phyloP scores from a whole-genome alignment of 2,113 vertebrate species.

The Silurus glanis region DNA sequence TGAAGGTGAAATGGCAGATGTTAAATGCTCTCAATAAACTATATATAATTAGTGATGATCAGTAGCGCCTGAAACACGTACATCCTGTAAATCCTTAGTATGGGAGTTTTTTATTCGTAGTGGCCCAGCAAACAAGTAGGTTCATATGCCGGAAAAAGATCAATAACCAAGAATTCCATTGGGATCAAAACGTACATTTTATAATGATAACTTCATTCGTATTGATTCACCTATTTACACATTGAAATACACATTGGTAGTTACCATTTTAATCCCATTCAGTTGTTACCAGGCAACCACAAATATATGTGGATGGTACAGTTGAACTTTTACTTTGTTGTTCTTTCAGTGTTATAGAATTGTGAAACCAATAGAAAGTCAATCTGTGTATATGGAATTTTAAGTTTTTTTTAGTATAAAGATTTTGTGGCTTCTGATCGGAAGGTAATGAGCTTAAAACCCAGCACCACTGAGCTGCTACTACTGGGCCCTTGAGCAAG shows the following conservation, averaged over 20 bases:
- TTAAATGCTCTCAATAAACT: not conserved
- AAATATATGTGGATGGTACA: not conserved
- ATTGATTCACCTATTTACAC: not conserved
- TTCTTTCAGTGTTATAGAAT: not conserved
- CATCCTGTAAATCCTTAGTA: not conserved
- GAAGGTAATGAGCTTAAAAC: no score
- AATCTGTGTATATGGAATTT: not conserved
- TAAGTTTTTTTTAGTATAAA: not conserved
- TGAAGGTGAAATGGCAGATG: not conserved
- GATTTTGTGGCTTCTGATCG: not conserved
- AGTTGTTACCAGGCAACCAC: not conserved
- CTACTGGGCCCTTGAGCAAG: no score
- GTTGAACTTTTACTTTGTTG: not conserved
- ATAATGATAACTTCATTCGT: not conserved
- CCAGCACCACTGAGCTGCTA: no score
- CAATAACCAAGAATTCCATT: not conserved
- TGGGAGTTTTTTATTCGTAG: not conserved
- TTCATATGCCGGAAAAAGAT: not conserved
- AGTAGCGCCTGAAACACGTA: not conserved
- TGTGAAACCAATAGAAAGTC: not conserved
- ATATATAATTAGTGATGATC: not conserved
- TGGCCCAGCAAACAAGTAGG: not conserved
- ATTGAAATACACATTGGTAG: not conserved
- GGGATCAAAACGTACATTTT: not conserved
- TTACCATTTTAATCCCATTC: not conserved